Evolutionary conservation across 2,113 vertebrate genomes (phyloP), one percentile per base, ranked within the genome.

Genomic region (Mesitornis unicolor): DNA sequence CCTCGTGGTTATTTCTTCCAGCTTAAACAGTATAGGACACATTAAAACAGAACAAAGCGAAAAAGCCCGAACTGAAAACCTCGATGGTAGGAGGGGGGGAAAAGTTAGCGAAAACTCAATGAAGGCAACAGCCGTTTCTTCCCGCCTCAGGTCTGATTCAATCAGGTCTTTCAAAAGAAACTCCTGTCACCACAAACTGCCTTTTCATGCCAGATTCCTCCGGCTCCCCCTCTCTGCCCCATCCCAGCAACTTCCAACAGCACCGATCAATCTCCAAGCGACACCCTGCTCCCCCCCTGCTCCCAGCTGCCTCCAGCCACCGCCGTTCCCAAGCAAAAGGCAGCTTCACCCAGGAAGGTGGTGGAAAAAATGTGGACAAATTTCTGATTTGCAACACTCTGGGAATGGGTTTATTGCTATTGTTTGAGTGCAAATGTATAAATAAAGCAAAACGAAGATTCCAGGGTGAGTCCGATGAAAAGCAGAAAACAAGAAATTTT

Each of bases 401-500:
- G 98, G 98, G 98, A 98, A 99, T 98, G 98, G 98, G 98, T 98
- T 99, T 98, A 99, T 99, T 98, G 98, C 98, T 98, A 98, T 99
- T 98, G 98, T 98, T 98, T 98, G 97, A 97, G 96, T 98, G 98
- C 98, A 98, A 98, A 98, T 96, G 98, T 98, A 98, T 98, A 99
- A 99, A 99, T 99, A 99, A 99, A 99, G 98, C 98, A 98, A 98
- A 98, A 97, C 98, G 98, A 98, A 98, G 99, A 99, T 98, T 98
- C 98, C 98, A 98, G 98, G 98, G 98, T 97, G 98, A 98, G 98
- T 97, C 98, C 97, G 97, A 98, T 98, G 99, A 99, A 98, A 99
- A 99, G 99, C 99, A 99, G 99, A 99, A 99, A 99, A 99, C 99
- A 98, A 98, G 98, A 99, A 99, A 99, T 99, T 99, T 99, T 99